Evolutionary conservation across 2,113 vertebrate genomes (phyloP).

Genomic region (Chinchilla lanigera): DNA sequence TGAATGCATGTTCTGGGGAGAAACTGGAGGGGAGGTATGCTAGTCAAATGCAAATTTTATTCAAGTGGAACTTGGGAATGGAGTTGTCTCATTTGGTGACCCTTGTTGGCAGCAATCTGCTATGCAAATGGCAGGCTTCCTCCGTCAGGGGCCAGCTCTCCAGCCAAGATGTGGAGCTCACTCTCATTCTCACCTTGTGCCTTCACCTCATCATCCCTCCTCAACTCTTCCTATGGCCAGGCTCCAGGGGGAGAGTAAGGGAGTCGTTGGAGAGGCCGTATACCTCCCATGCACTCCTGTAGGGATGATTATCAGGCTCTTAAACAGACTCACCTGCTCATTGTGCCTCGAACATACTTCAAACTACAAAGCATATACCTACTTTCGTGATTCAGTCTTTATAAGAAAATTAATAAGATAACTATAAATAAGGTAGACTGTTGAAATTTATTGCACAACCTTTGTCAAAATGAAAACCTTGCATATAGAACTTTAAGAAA

Average conservation of each 20-base stretch:
- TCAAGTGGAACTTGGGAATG: background rate
- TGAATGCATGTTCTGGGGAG: background rate
- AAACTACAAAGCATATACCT: background rate
- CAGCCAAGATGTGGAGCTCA: background rate
- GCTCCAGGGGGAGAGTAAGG: background rate
- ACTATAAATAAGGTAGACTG: background rate
- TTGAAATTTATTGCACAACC: background rate
- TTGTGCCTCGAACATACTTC: background rate
- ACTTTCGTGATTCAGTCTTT: background rate
- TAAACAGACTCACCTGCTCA: background rate
- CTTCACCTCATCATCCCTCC: background rate
- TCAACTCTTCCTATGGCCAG: background rate
- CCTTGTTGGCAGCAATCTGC: background rate
- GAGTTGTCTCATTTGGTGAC: background rate
- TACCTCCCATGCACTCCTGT: background rate
- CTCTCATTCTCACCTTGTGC: background rate
- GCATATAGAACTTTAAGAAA: slow-evolving; percentile 6
- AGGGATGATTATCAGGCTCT: background rate
- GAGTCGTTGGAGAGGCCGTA: background rate
- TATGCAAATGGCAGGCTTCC: background rate
- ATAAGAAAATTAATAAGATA: background rate
- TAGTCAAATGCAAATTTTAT: background rate
- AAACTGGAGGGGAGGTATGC: background rate
- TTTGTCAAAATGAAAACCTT: background rate
- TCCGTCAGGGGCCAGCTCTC: background rate